Evolutionary conservation across 2,797 vertebrate genomes (phyloP), one percentile per base, ranked within the genome.

Genomic region (Phrynocephalus guinanensis): DNA sequence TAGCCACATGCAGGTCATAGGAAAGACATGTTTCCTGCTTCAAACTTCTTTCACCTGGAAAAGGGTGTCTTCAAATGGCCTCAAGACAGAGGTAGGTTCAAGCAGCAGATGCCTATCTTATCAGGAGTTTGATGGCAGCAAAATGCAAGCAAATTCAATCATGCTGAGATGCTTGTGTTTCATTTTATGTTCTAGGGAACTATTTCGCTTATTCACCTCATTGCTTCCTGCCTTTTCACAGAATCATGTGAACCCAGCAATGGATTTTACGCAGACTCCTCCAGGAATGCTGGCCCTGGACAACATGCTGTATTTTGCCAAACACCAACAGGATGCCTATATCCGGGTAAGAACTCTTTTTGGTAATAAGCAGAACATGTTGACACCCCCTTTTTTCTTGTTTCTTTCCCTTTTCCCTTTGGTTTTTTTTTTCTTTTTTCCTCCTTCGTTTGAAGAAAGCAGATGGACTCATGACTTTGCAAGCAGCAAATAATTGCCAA

Each of bases 201-300:
- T 70, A 10, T 28, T 50, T 22, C n/a, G 10, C 6, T 50, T 22
- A 80, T 60, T n/a, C 18, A 63, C 28, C 38, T 70, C 22, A 8
- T n/a, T 33, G 24, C 24, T 71, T 77, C 26, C 79, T 95, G 79
- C 92, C 90, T 92, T 85, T 83, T 73, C 78, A 79, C 96, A 99
- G 99, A 99, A 99, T 91, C 99, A 99, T 6, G 99, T 99, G 92
- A 99, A 99, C 95, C 99, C 99, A n/a, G 99, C 99, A 3, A 97
- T 99, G 97, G 99, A 99, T 96, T 99, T 99, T 91, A 99, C 98
- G 0, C 99, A 99, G 97, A 99, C 99, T 24, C 99, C 99, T 93
- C 99, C 99, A 2, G 99, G 99, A 91, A 99, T 99, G 99, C 91
- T 99, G 84, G 99, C 99, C 86, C 97, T 99, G 0, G 99, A 99